phyloP scores from a whole-genome alignment of 2,113 vertebrate genomes.

The Eulacestoma nigropectus region DNA sequence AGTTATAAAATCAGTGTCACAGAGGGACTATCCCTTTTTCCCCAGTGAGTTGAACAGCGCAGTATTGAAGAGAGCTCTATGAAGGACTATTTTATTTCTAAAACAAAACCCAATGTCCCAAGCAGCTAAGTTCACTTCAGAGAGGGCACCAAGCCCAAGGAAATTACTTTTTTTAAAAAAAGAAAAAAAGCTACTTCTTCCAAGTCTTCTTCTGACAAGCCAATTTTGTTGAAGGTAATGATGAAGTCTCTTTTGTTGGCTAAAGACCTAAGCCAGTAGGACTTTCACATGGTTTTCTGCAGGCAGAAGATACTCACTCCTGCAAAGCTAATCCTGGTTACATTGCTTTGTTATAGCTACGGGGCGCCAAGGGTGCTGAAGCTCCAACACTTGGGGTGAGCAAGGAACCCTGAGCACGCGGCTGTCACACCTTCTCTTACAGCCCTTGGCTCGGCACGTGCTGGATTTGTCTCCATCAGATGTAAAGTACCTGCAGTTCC shows the following conservation, averaged over 20 bases:
- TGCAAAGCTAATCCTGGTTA: background rate
- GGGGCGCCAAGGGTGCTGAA: background rate
- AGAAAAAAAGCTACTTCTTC: background rate
- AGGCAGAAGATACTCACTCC: background rate
- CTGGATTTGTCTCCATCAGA: background rate
- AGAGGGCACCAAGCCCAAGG: background rate
- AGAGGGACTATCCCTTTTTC: background rate
- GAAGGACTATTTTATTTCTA: background rate
- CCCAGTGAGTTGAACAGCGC: background rate
- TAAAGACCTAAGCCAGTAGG: background rate
- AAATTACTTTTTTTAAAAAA: background rate
- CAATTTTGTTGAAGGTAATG: background rate
- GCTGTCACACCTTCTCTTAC: background rate
- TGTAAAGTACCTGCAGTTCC: background rate
- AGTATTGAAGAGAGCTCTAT: background rate
- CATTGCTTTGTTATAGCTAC: background rate
- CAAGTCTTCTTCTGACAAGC: background rate
- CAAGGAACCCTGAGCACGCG: rapidly evolving
- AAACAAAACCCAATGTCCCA: background rate
- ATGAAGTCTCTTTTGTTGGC: background rate
- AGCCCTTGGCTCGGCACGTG: background rate
- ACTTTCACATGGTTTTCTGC: background rate
- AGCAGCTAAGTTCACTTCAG: background rate
- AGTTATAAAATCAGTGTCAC: background rate
- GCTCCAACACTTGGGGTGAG: background rate